A percentile compares a stretch with the other conserved stretches of the same genome.
Conservation (phyloP, 1,140 invertebrate genomes). For the Heliconius hermathena region DNA sequence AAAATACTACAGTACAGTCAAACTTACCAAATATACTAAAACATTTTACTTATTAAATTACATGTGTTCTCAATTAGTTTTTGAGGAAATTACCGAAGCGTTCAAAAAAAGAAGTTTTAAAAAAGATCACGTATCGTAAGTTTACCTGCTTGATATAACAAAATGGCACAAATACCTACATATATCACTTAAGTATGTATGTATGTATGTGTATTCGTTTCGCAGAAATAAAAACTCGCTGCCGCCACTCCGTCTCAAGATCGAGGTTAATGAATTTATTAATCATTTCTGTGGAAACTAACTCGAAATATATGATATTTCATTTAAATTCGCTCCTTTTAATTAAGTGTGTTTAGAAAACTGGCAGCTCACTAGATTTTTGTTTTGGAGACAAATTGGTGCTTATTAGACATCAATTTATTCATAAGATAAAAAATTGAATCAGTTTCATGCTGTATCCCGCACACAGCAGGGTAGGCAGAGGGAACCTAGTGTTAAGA, state of each 20-base stretch:
- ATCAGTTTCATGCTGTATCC: too few relatives aligned
- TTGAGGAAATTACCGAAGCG: too few relatives aligned
- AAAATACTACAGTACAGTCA: too few relatives aligned
- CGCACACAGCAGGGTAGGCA: too few relatives aligned
- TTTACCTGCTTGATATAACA: neutral
- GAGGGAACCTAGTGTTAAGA: too few relatives aligned
- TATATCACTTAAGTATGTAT: neutral
- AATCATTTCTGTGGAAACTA: slow-evolving; percentile 40
- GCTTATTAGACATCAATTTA: neutral
- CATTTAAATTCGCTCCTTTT: slow-evolving; percentile 43
- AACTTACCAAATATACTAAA: too few relatives aligned
- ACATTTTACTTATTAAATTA: too few relatives aligned
- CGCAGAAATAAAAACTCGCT: slow-evolving; percentile 20
- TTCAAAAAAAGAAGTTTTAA: neutral
- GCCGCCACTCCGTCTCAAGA: slow-evolving; percentile 48
- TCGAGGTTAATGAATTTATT: slow-evolving; percentile 45
- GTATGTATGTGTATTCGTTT: neutral
- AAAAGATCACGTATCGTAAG: neutral
- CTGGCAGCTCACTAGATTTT: neutral
- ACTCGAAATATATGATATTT: slow-evolving; percentile 32
- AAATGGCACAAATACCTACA: neutral
- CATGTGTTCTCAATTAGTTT: too few relatives aligned
- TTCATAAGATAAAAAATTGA: too few relatives aligned
- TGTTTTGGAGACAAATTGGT: slow-evolving; percentile 22
- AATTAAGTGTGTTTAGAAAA: slow-evolving; percentile 31